Conservation (phyloP, 2,113 vertebrate species). For the Salminus brasiliensis region DNA sequence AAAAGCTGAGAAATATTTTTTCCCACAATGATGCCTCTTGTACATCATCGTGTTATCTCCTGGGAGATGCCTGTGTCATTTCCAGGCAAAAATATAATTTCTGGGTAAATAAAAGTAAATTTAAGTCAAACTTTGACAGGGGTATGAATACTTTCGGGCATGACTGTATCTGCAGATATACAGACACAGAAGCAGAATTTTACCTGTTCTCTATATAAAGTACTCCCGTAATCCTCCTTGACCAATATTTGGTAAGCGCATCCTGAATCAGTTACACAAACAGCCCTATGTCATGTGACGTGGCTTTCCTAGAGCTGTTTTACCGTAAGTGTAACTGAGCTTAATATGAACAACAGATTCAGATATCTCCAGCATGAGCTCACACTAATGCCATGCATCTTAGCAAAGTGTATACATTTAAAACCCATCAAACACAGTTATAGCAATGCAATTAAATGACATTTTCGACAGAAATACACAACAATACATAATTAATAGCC, state of each 20-base stretch:
- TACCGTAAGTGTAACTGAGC: not conserved
- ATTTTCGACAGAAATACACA: conserved; percentile 62
- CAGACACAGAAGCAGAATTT: no score
- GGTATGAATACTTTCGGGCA: no score
- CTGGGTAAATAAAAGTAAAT: no score
- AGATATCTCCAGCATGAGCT: conserved; percentile 4
- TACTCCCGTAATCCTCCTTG: not conserved
- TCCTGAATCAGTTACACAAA: not conserved
- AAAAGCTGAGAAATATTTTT: no score
- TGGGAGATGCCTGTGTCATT: no score
- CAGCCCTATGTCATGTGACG: not conserved
- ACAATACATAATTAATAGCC: conserved; percentile 72
- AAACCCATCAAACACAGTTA: conserved; percentile 40
- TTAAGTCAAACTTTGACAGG: no score
- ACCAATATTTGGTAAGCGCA: not conserved
- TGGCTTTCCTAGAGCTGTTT: not conserved
- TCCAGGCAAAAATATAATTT: no score
- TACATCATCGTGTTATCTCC: no score
- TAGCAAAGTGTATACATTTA: conserved; percentile 26
- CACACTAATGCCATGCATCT: conserved; percentile 23
- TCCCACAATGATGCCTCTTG: no score
- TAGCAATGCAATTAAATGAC: conserved; percentile 54
- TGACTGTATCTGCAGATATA: no score
- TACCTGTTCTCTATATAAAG: not conserved
- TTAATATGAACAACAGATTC: not conserved